Base-by-base conservation (phyloP, 2,113 vertebrate species). In the Microcebus jonahi region DNA sequence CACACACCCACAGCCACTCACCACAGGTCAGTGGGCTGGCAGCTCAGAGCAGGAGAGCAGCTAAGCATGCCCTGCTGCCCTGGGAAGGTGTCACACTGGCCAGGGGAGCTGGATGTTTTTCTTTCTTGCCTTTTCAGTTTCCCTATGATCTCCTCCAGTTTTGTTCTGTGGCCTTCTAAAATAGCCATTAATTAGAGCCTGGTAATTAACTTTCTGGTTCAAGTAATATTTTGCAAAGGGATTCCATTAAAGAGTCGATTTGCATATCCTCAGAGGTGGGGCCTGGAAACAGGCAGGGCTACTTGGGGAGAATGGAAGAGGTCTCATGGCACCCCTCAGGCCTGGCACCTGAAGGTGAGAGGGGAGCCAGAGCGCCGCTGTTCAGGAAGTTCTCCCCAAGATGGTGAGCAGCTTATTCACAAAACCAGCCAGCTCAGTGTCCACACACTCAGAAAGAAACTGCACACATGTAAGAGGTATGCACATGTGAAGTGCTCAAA, bases 181-280 rank as follows among this genome's bases (percentile, higher is more conserved):
- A 87, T n/a, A 97, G 97, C 93, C 97, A 95, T 98, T 98, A 98
- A 98, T 98, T 98, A 98, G 93, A 98, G 94, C 94, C 88, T 95
- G 76, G 98, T 98, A 98, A 98, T 98, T 98, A 99, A 98, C 97
- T 98, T 98, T 98, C 98, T 97, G 96, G 96, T 98, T 98, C 93
- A 94, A 97, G 97, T 98, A 98, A 97, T 97, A 95, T 94, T 98
- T 98, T 98, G 96, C 97, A 97, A 98, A 98, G 82, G 91, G 98
- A 97, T 98, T 92, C 97, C 87, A 98, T 98, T 98, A 98, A 96
- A 97, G 97, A 94, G 85, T 90, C 42, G 55, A 97, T 98, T 95
- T 98, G 98, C 98, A 98, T 96, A 97, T 73, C 89, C 73, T 98
- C 75, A 96, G 83, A 97, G 86, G 82, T 81, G 89, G n/a, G 92